Percentiles rank a stretch among this genome's conserved stretches.
Conservation (phyloP, 1,140 invertebrate species). For the Drosophila athabasca region DNA sequence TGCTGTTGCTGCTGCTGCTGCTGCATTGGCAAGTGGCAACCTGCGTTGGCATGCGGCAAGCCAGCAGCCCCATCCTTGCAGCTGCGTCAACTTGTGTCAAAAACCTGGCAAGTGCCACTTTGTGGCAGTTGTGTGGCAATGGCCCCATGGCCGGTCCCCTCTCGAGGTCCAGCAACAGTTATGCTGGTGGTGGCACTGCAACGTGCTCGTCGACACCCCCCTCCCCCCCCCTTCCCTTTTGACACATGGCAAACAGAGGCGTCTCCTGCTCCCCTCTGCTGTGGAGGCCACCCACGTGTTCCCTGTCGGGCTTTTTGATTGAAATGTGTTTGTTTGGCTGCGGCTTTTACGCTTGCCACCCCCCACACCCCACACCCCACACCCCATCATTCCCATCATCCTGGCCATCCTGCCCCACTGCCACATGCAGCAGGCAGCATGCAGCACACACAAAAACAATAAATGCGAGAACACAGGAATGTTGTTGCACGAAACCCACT, state of each 20-base stretch:
- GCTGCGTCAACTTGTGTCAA: constrained; percentile 61
- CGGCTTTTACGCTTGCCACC: constrained; percentile 42
- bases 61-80: constrained; percentile 26
- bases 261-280: not conserved
- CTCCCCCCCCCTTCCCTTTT: constrained; percentile 7
- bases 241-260: constrained; percentile 14
- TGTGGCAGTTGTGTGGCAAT: constrained; percentile 65
- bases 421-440: not conserved
- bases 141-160: constrained; percentile 38
- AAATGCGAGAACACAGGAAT: constrained; percentile 60
- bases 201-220: no score
- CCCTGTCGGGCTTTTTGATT: constrained; percentile 69
- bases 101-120: constrained; percentile 75
- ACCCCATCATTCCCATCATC: no score
- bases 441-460: constrained; percentile 49
- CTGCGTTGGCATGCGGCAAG: constrained; percentile 37
- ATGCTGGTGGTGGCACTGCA: constrained; percentile 13
- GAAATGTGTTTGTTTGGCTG: constrained; percentile 80
- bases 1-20: not conserved
- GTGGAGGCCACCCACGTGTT: constrained; percentile 62
- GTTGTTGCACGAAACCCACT: constrained; percentile 36
- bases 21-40: constrained; percentile 11
- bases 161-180: constrained; percentile 56
- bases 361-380: not conserved
- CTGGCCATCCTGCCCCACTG: no score